Evolutionary conservation across 2,113 vertebrate species (phyloP).

Genomic region (Sclerurus mexicanus): DNA sequence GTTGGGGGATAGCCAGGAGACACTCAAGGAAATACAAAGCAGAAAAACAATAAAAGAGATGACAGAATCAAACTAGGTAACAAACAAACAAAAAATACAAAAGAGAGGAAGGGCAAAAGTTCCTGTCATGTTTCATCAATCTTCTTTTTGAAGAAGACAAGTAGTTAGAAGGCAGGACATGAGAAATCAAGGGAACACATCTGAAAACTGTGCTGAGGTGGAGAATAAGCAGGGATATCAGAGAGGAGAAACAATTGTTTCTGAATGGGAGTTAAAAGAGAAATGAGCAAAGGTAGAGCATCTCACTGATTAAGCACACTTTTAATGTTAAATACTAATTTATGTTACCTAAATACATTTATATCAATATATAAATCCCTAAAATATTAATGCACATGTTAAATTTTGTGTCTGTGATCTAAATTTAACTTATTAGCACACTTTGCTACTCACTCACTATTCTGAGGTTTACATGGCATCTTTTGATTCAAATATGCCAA

Average conservation of each 20-base stretch:
- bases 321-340: not conserved
- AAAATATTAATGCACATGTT: not conserved
- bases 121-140: not conserved
- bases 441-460: not conserved
- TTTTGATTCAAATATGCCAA: not conserved
- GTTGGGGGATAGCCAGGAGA: not conserved
- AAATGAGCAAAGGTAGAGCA: not conserved
- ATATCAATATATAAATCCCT: not conserved
- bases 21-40: not conserved
- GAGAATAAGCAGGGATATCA: not conserved
- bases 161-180: not conserved
- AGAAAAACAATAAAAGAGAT: not conserved
- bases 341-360: not conserved
- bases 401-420: not conserved
- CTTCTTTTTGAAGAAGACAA: not conserved
- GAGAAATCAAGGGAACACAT: not conserved
- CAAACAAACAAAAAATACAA: not conserved
- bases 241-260: not conserved
- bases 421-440: not conserved
- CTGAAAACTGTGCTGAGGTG: not conserved
- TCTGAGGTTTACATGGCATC: not conserved
- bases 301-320: not conserved
- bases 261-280: not conserved
- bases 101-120: not conserved
- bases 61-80: not conserved